Percentiles rank a stretch among this genome's conserved stretches.
These are phyloP conservation scores for Rhopalosiphum nymphaeae DNA, from an alignment of 2,888 invertebrate genomes.

Conservation along the genomic window DNA sequence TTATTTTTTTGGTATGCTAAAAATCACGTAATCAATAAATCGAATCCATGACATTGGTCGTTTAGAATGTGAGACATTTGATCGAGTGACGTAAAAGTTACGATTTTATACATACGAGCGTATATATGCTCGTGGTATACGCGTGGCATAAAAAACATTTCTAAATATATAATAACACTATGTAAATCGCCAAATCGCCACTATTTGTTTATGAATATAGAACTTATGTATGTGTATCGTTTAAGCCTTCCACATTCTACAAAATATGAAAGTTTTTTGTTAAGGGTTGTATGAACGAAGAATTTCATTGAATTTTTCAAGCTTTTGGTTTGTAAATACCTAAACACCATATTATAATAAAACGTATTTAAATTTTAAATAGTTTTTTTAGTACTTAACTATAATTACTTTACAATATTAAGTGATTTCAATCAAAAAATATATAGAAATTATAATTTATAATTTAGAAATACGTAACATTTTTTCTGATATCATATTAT, in stretches of 20 bases:
- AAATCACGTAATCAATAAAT: background rate
- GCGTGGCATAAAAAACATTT: slow-evolving; percentile 17
- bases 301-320: background rate
- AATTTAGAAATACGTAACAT: background rate
- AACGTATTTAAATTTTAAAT: background rate
- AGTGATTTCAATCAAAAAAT: too few species aligned
- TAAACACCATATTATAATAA: background rate
- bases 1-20: background rate
- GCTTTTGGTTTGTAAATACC: background rate
- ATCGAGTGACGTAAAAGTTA: slow-evolving; percentile 43
- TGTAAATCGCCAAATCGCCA: slow-evolving; percentile 32
- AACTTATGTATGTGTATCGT: background rate
- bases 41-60: background rate
- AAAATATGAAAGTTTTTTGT: background rate
- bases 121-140: background rate
- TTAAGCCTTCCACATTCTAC: background rate
- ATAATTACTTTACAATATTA: background rate
- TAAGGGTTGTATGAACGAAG: background rate
- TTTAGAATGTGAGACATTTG: slow-evolving; percentile 23
- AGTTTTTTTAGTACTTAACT: background rate
- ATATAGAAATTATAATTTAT: background rate
- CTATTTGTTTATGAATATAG: background rate
- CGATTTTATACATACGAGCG: background rate
- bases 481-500: background rate
- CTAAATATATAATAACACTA: slow-evolving; percentile 51